phyloP scores from a whole-genome alignment of 1,140 invertebrate genomes.

The Platyscapa corneri region DNA sequence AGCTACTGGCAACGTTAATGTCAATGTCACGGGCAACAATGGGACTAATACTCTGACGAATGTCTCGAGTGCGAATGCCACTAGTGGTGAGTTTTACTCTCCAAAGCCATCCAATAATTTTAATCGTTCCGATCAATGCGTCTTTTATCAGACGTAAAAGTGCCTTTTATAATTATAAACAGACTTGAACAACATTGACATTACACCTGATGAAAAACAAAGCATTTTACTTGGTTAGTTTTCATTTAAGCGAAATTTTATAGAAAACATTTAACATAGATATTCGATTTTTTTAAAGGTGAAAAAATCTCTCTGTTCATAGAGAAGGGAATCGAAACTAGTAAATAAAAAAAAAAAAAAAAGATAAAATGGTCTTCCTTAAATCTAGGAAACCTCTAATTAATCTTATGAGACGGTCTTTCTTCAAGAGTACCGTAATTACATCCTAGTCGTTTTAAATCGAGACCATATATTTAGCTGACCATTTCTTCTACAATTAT shows the following conservation, averaged over 20 bases:
- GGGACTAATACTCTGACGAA: constrained; percentile 64
- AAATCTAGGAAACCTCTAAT: constrained; percentile 1
- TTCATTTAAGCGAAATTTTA: too few species aligned
- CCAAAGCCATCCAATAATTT: too few species aligned
- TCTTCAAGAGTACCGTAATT: constrained; percentile 3
- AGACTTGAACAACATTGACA: too few species aligned
- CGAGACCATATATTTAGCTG: background rate
- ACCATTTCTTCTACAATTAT: background rate
- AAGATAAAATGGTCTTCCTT: background rate
- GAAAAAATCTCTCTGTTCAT: too few species aligned
- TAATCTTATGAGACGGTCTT: background rate
- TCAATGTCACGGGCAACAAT: constrained; percentile 52
- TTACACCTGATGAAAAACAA: too few species aligned
- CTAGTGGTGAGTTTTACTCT: constrained; percentile 40
- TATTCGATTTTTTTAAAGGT: too few species aligned
- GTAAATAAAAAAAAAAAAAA: background rate
- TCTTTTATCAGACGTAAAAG: too few species aligned
- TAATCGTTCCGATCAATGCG: too few species aligned
- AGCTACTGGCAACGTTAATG: constrained; percentile 19
- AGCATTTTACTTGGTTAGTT: too few species aligned
- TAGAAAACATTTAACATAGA: too few species aligned
- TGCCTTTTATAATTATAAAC: too few species aligned
- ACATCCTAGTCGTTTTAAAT: background rate
- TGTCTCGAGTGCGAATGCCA: constrained; percentile 58
- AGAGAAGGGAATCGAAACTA: background rate